Evolutionary conservation across 2,797 vertebrate genomes (phyloP).

Genomic region (Cheirogaleus major): DNA sequence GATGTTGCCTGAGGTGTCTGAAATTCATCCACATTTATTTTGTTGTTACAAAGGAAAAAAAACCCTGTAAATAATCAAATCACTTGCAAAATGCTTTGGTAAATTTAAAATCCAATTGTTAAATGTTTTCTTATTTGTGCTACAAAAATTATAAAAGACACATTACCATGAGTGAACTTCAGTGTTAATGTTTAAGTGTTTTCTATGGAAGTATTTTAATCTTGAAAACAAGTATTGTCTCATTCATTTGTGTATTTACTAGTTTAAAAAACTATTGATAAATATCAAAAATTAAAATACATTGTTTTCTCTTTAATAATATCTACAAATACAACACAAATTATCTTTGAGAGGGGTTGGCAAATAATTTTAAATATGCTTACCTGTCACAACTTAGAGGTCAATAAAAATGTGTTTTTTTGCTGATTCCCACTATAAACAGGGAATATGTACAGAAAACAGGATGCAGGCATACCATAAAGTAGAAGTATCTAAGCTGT

Average conservation of each 20-base stretch:
- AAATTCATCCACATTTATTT: slow-evolving; percentile 51
- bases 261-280: not conserved
- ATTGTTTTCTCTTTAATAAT: not conserved
- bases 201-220: not conserved
- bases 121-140: slow-evolving; percentile 16
- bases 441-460: not conserved
- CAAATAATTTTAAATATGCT: not conserved
- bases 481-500: not conserved
- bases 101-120: slow-evolving; percentile 29
- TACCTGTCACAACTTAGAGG: not conserved
- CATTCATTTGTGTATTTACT: not conserved
- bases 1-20: slow-evolving; percentile 39
- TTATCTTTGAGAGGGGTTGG: not conserved
- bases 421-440: not conserved
- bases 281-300: not conserved
- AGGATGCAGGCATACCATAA: not conserved
- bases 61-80: slow-evolving; percentile 47
- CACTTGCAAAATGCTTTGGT: slow-evolving; percentile 53
- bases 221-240: not conserved
- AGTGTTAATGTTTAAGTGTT: not conserved
- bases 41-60: not conserved
- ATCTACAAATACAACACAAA: not conserved
- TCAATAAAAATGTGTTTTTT: not conserved
- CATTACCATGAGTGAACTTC: not conserved
- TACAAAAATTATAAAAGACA: not conserved